Conservation (phyloP, 2,113 vertebrate species). For the Ptilorrhoa leucosticta region DNA sequence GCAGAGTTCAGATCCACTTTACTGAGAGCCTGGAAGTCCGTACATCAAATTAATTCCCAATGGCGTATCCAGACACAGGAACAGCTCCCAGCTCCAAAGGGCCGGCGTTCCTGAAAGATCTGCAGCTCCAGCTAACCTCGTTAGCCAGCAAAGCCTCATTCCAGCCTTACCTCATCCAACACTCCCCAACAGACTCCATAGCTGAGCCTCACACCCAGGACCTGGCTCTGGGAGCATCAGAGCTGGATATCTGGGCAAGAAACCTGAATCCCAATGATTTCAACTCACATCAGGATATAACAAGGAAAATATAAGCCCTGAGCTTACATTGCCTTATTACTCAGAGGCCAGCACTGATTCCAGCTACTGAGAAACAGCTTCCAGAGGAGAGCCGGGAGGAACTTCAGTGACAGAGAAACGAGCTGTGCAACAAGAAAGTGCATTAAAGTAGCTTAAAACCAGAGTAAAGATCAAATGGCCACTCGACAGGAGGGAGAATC, state of each 20-base stretch:
- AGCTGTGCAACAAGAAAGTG: conserved; percentile 75
- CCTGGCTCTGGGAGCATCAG: conserved; percentile 1
- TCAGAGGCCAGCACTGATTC: not conserved
- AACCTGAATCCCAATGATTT: not conserved
- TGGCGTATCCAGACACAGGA: not conserved
- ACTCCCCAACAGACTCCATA: not conserved
- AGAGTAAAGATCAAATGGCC: conserved; percentile 66
- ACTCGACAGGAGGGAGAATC: conserved; percentile 51
- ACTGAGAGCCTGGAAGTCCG: conserved; percentile 67
- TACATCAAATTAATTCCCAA: conserved; percentile 37
- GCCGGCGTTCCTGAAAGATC: not conserved
- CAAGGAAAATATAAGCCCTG: conserved; percentile 45
- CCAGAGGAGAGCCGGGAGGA: conserved; percentile 38
- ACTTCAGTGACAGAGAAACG: conserved; percentile 63
- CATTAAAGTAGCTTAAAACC: conserved; percentile 73
- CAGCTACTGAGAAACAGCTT: conserved; percentile 49
- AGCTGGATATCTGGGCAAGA: conserved; percentile 3
- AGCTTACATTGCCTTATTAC: conserved; percentile 45
- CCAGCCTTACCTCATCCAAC: conserved; percentile 6
- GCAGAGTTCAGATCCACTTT: conserved; percentile 62
- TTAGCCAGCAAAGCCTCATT: not conserved
- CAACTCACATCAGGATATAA: not conserved
- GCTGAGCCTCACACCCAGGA: not conserved
- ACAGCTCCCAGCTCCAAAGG: conserved; percentile 10
- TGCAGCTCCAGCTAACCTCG: not conserved